A percentile compares a stretch with the other conserved stretches of the same genome.
These are phyloP conservation scores for Melanophora roralis DNA, from an alignment of 2,888 invertebrate genomes.

Conservation along the genomic window DNA sequence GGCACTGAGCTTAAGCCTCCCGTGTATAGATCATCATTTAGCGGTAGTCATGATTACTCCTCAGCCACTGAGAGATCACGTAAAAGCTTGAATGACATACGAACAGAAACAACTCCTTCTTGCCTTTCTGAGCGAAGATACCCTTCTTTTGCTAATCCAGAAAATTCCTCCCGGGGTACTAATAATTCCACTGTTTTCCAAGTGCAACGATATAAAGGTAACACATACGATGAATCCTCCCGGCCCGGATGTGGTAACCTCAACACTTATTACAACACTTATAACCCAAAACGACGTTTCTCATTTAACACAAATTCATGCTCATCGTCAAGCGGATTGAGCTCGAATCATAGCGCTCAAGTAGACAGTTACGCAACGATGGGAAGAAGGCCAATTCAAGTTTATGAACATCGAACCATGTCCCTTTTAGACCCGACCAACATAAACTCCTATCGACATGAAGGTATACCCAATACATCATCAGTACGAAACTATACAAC, in stretches of 20 bases:
- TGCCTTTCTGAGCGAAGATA: slow-evolving; percentile 71
- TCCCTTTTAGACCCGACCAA: slow-evolving; percentile 73
- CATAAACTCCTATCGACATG: slow-evolving; percentile 70
- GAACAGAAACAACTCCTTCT: slow-evolving; percentile 72
- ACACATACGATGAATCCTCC: slow-evolving; percentile 67
- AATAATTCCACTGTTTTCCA: slow-evolving; percentile 55
- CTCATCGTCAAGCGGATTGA: slow-evolving; percentile 60
- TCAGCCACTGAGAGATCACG: slow-evolving; percentile 68
- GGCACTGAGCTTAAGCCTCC: slow-evolving; percentile 75
- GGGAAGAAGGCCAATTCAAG: slow-evolving; percentile 73
- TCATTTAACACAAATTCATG: slow-evolving; percentile 73
- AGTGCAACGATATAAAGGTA: slow-evolving; percentile 68
- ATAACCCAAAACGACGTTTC: slow-evolving; percentile 75
- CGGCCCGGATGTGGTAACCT: slow-evolving; percentile 36
- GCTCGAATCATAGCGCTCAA: slow-evolving; percentile 63
- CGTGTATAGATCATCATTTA: slow-evolving; percentile 69
- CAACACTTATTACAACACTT: slow-evolving; percentile 73
- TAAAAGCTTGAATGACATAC: slow-evolving; percentile 73
- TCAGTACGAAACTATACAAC: slow-evolving; percentile 70
- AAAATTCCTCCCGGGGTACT: slow-evolving; percentile 67
- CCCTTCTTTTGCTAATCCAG: slow-evolving; percentile 52
- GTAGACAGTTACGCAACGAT: slow-evolving; percentile 76
- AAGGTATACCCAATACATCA: slow-evolving; percentile 67
- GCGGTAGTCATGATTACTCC: slow-evolving; percentile 65
- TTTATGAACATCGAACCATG: slow-evolving; percentile 76